These are phyloP conservation scores for Leptosomus discolor DNA, from an alignment of 2,113 vertebrate genomes.

Conservation along the genomic window DNA sequence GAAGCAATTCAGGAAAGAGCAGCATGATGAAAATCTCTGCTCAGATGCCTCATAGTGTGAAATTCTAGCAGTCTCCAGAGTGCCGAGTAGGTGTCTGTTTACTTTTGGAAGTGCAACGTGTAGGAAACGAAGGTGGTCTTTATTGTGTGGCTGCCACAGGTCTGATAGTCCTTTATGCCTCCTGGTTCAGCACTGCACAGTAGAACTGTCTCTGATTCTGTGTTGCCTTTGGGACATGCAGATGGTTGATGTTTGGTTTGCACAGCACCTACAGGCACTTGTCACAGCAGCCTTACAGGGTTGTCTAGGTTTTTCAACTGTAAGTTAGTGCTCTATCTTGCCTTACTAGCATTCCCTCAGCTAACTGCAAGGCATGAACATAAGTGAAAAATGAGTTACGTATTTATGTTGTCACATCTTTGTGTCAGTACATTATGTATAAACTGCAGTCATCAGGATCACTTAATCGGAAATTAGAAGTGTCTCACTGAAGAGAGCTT, in stretches of 20 bases:
- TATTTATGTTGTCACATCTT: neutral
- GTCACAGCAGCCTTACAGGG: neutral
- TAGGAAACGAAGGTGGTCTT: neutral
- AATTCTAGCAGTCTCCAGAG: neutral
- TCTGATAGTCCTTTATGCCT: neutral
- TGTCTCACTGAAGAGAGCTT: neutral
- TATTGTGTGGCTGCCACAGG: neutral
- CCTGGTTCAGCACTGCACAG: neutral
- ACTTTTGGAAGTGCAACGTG: neutral
- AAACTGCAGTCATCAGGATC: neutral
- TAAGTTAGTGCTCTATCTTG: neutral
- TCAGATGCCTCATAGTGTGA: neutral
- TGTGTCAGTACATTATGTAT: neutral
- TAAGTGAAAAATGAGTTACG: neutral
- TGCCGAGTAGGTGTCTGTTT: neutral
- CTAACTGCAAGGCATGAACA: neutral
- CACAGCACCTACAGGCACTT: neutral
- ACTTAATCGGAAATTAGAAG: neutral
- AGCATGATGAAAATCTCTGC: neutral
- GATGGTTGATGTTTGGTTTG: neutral
- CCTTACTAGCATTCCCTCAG: neutral
- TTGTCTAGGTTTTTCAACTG: neutral
- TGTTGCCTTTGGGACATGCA: neutral
- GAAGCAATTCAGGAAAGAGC: neutral
- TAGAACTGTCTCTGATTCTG: neutral